Conservation (phyloP, 2,888 invertebrate genomes). For the Oxystoma pomonae region DNA sequence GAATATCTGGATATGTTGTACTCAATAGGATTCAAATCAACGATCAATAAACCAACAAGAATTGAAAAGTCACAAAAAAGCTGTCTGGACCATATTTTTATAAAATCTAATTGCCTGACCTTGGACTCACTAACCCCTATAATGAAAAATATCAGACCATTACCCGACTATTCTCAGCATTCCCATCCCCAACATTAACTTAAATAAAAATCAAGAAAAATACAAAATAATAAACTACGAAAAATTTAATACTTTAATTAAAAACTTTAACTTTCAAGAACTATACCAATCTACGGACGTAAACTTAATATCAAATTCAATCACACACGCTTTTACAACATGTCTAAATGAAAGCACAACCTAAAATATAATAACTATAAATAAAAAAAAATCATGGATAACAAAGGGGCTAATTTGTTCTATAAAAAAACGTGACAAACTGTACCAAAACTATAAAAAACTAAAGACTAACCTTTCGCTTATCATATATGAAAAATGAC, state of each 20-base stretch:
- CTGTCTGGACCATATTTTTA: too few relatives aligned
- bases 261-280: background rate
- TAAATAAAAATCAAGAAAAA: background rate
- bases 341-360: background rate
- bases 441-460: background rate
- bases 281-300: background rate
- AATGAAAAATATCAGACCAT: background rate
- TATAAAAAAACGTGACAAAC: background rate
- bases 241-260: background rate
- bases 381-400: background rate
- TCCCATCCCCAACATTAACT: background rate
- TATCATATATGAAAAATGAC: background rate
- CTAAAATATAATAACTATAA: background rate
- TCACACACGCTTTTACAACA: background rate
- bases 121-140: background rate
- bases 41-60: background rate
- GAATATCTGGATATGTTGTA: background rate
- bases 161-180: background rate
- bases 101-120: background rate
- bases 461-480: background rate
- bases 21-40: background rate
- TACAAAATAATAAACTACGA: background rate
- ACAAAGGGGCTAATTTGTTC: background rate
- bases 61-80: background rate
- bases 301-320: background rate